Base-by-base conservation (phyloP, 2,797 vertebrate genomes). In the Spinibarbus caldwelli region DNA sequence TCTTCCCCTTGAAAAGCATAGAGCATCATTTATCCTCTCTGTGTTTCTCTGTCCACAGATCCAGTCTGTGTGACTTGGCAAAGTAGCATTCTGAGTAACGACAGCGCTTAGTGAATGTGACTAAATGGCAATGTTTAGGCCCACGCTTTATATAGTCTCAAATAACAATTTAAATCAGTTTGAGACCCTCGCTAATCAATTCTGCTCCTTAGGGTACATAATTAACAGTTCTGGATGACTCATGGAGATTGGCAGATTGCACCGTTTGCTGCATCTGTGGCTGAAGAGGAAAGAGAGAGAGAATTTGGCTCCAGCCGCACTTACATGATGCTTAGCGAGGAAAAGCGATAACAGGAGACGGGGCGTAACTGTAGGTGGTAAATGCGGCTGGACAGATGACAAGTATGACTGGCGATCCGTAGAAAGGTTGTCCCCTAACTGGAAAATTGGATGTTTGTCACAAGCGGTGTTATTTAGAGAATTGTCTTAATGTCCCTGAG, bases 101-200 rank as follows among this genome's bases (percentile, higher is more conserved):
- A 82, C 84, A 71, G 45, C 19, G 84, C 66, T 80, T 80, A 78
- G 88, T 66, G 79, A 80, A 73, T 80, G 80, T 45, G 81, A 85
- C 87, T 85, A 72, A 68, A 85, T 43, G 45, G 73, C 36, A 52
- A 59, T 57, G 43, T 86, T 64, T 77, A 68, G 85, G 45, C 59
- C 43, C 77, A 78, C 41, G 66, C 88, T 86, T 87, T 88, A 83
- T 87, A 86, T 87, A 87, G 86, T 89, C 84, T 86, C 45, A 80
- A 88, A 90, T 88, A 89, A 87, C 87, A 88, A 86, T 86, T 89
- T 86, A 88, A 86, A 88, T 85, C 89, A 78, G 89, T 89, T 84
- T 88, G 77, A 89, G 78, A 80, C 52, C 82, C 70, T 75, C 54
- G 85, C 86, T 90, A 88, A 91, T 90, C 89, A 90, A 88, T 89